Evolutionary conservation across 2,888 invertebrate genomes (phyloP).

Genomic region (Apodemia duryi): DNA sequence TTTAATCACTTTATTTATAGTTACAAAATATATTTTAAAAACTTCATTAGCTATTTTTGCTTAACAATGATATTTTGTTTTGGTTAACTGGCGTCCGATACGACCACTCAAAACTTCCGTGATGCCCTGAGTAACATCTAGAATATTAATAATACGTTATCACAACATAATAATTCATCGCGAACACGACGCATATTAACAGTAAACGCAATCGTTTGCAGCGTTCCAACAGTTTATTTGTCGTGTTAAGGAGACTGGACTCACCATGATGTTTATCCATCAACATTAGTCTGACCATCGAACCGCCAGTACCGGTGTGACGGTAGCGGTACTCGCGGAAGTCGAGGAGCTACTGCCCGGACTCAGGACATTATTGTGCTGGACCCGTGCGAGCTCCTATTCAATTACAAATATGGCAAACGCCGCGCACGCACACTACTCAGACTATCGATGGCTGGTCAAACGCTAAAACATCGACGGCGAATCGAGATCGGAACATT

Average conservation of each 20-base stretch:
- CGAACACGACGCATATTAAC: background rate
- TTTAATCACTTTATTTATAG: background rate
- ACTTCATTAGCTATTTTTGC: background rate
- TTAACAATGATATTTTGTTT: background rate
- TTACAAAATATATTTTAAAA: background rate
- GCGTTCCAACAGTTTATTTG: background rate
- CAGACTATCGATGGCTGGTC: background rate
- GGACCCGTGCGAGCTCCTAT: conserved; percentile 65
- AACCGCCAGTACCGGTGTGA: conserved; percentile 37
- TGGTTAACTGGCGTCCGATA: background rate
- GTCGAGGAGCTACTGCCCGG: conserved; percentile 45
- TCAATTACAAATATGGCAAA: conserved; percentile 75
- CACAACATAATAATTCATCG: background rate
- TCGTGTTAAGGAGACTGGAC: conserved; percentile 14
- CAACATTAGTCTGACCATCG: conserved; percentile 37
- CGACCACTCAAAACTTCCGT: background rate
- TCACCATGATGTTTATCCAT: conserved; percentile 39
- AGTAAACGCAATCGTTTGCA: background rate
- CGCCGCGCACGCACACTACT: conserved; percentile 52
- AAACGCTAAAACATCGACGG: background rate
- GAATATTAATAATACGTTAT: background rate
- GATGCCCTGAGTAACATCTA: background rate
- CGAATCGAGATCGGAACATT: background rate
- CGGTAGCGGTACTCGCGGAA: conserved; percentile 39
- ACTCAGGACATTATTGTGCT: conserved; percentile 67